A percentile compares a stretch with the other conserved stretches of the same genome.
These are phyloP conservation scores for Melanostigma gelatinosum DNA, from an alignment of 2,113 vertebrate species.

Conservation along the genomic window DNA sequence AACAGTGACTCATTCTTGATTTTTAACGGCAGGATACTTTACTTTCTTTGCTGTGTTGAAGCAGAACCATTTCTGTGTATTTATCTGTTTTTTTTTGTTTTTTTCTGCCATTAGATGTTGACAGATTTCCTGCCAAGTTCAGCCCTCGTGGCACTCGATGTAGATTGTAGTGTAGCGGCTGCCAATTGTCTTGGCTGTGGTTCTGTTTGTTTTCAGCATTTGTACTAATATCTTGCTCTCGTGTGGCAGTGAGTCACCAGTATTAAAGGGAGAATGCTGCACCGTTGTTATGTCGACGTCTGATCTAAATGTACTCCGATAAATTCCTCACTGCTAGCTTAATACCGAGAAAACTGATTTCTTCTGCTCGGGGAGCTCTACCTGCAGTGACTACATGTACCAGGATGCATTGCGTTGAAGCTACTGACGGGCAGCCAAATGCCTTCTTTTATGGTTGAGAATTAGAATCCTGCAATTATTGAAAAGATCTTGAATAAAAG, in stretches of 20 bases:
- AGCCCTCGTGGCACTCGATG: neutral
- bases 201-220: slow-evolving; percentile 58
- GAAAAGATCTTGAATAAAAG: too few relatives aligned
- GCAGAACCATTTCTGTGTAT: slow-evolving; percentile 3
- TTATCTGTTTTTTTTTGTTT: neutral
- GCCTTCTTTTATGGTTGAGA: too few relatives aligned
- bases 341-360: neutral
- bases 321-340: neutral
- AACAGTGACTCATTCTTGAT: neutral
- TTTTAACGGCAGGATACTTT: neutral
- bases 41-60: neutral
- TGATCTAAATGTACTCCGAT: neutral
- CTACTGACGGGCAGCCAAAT: too few relatives aligned
- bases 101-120: slow-evolving; percentile 14
- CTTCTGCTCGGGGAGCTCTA: neutral
- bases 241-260: slow-evolving; percentile 28
- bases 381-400: neutral
- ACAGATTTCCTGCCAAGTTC: slow-evolving; percentile 31
- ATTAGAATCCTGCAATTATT: neutral
- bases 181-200: slow-evolving; percentile 57
- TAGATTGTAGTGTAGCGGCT: slow-evolving; percentile 21
- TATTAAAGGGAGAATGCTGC: neutral
- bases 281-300: neutral
- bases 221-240: slow-evolving; percentile 25
- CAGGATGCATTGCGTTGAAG: neutral